These are phyloP conservation scores for Parotia lawesii DNA, from an alignment of 2,113 vertebrate species.

Conservation along the genomic window DNA sequence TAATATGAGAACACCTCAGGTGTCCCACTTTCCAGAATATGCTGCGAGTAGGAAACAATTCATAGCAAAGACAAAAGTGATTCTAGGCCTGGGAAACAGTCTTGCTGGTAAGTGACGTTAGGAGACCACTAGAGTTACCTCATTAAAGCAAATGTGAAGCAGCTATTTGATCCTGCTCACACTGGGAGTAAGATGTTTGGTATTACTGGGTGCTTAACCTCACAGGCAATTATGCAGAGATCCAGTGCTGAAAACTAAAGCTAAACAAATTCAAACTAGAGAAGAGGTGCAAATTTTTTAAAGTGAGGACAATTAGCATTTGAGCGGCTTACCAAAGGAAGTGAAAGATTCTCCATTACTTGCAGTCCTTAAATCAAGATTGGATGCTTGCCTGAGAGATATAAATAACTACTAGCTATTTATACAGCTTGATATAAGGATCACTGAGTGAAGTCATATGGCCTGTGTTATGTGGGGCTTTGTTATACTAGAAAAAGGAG, in stretches of 20 bases:
- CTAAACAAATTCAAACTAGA: constrained; percentile 36
- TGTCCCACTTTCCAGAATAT: background rate
- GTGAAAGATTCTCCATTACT: constrained; percentile 18
- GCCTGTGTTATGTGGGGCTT: background rate
- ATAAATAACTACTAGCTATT: constrained; percentile 53
- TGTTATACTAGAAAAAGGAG: background rate
- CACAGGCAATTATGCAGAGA: background rate
- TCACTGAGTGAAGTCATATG: constrained; percentile 17
- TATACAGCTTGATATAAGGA: constrained; percentile 44
- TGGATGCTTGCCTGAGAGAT: constrained; percentile 35
- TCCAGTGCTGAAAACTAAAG: constrained; percentile 44
- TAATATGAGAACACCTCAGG: background rate
- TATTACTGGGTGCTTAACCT: constrained; percentile 36
- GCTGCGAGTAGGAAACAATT: background rate
- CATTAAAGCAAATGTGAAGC: background rate
- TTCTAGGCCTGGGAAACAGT: background rate
- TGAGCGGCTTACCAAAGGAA: background rate
- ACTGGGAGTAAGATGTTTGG: constrained; percentile 13
- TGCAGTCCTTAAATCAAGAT: constrained; percentile 49
- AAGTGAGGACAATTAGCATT: constrained; percentile 17
- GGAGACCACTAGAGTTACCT: background rate
- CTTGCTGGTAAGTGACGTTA: background rate
- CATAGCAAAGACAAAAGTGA: background rate
- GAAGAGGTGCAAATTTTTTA: constrained; percentile 38
- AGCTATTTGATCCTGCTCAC: background rate